Conservation (phyloP, 2,113 vertebrate genomes). For the Noturus placidus region DNA sequence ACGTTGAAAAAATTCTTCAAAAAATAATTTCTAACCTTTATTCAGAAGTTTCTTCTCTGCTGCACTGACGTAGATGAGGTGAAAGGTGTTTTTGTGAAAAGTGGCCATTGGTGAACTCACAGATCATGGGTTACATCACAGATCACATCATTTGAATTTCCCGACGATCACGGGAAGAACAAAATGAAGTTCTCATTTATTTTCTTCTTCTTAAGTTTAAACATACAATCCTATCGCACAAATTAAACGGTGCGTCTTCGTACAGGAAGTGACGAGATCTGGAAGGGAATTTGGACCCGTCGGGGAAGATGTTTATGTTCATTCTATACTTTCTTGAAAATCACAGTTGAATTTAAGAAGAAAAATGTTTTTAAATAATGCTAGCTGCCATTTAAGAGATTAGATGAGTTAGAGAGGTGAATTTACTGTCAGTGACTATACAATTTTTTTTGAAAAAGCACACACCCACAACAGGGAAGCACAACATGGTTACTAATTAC, state of each 20-base stretch:
- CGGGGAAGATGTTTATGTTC: not conserved
- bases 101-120: too few relatives aligned
- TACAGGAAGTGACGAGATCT: not conserved
- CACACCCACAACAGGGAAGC: slow-evolving; percentile 2
- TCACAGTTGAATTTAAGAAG: not conserved
- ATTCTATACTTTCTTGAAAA: not conserved
- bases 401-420: not conserved
- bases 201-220: too few relatives aligned
- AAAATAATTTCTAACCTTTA: too few relatives aligned
- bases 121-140: too few relatives aligned
- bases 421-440: not conserved
- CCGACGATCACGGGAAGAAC: too few relatives aligned
- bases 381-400: not conserved
- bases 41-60: too few relatives aligned
- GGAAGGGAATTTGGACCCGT: not conserved
- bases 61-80: too few relatives aligned
- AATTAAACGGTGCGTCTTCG: too few relatives aligned
- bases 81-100: too few relatives aligned
- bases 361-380: not conserved
- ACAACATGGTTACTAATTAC: slow-evolving; percentile 46
- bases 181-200: too few relatives aligned
- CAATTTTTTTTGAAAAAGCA: not conserved
- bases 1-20: not conserved
- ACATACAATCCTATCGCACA: too few relatives aligned
- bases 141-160: too few relatives aligned